Evolutionary conservation across 2,888 invertebrate species (phyloP), one percentile per base, ranked within the genome.

Genomic region (Heteromyza rotundicornis): DNA sequence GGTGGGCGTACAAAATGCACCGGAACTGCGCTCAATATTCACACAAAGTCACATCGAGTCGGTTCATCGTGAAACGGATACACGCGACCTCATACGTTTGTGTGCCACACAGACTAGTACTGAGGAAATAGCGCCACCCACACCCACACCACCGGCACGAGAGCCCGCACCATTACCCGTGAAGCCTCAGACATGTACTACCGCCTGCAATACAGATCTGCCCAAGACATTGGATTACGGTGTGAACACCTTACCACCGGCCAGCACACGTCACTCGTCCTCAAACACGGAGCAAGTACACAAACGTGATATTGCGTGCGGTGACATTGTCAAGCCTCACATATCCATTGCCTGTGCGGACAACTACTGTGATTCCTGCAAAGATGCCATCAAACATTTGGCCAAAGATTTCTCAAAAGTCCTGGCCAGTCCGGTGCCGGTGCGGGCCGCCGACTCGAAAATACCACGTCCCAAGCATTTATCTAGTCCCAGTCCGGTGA

Each of bases 311-410:
- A 85, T 86, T 1, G 85, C 85, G 17, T 86, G 86, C 36, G 86
- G 86, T 1, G 85, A 85, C 22, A 83, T 85, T 10, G 78, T 85
- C 1, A 84, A 83, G 69, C 82, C 84, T 69, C 84, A 85, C 56
- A 84, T 86, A 49, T 82, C 83, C 0, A 84, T 85, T 27, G 82
- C 85, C 14, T 84, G 85, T 67, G 84, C 85, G 44, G 85, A 84
- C 23, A 86, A 86, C 68, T 86, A 86, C 68, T 88, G 88, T 82
- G 88, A 88, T 75, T 87, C 87, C 64, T 88, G 88, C 73, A 87
- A 86, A 71, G 86, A 86, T 69, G 85, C 85, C 40, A 86, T 87
- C 12, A 86, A 85, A 63, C 83, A 83, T 63, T 79, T 87, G 65
- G 87, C 87, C 14, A 85, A 85, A 66, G 83, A 84, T 52, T 80